These are phyloP conservation scores for Micromussa lordhowensis DNA, from an alignment of 92 coral and sea anemone species.

Conservation along the genomic window DNA sequence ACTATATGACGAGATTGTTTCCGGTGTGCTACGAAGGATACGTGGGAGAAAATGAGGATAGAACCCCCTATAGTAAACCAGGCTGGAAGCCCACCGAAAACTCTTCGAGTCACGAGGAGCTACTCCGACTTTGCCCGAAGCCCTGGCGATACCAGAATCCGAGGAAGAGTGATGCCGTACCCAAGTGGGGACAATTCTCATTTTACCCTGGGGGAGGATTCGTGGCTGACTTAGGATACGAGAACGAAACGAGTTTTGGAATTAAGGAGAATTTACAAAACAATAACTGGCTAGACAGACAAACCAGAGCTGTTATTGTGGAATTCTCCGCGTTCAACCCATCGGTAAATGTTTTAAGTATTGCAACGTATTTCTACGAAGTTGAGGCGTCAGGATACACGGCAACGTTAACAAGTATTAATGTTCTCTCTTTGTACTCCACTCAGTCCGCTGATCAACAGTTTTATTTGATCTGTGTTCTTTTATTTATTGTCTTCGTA, in stretches of 20 bases:
- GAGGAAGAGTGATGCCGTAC: slow-evolving; percentile 6
- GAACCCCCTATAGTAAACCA: not conserved
- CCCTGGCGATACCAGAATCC: slow-evolving; percentile 40
- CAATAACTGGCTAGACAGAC: slow-evolving; percentile 42
- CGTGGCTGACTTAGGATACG: slow-evolving; percentile 47
- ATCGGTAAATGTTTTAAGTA: slow-evolving; percentile 18
- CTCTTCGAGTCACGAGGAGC: not conserved
- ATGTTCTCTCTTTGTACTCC: slow-evolving; percentile 6
- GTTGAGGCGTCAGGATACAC: slow-evolving; percentile 18
- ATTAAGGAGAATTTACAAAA: not conserved
- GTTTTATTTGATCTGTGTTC: slow-evolving; percentile 29
- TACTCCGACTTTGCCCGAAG: slow-evolving; percentile 37
- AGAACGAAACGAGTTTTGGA: not conserved
- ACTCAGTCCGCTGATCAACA: slow-evolving; percentile 18
- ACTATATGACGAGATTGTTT: not conserved
- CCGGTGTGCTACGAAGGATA: not conserved
- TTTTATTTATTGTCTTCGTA: slow-evolving; percentile 33
- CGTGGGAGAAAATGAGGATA: not conserved
- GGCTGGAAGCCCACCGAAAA: not conserved
- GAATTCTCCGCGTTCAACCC: slow-evolving; percentile 47
- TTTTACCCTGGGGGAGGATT: slow-evolving; percentile 34
- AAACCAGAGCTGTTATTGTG: too few species aligned
- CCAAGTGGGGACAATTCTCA: slow-evolving; percentile 17
- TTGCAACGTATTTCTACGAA: slow-evolving; percentile 46
- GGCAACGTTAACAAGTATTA: not conserved